Evolutionary conservation across 2,113 vertebrate genomes (phyloP).

Genomic region (Rhinoptilus africanus): DNA sequence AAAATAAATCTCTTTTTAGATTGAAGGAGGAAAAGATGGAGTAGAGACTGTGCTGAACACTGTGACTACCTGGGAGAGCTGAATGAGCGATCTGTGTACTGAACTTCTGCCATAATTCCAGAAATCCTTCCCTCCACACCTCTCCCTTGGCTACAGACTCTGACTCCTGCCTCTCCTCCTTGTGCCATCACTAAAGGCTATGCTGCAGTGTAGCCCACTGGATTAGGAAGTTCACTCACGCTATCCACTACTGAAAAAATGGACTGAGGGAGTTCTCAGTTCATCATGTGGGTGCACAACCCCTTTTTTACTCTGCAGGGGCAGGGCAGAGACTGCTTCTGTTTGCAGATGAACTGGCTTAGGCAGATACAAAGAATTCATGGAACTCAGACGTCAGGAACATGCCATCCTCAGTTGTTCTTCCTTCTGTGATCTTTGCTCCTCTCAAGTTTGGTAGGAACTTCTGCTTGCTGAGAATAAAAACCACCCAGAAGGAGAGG

Average conservation of each 20-base stretch:
- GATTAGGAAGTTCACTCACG: background rate
- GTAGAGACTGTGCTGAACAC: background rate
- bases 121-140: background rate
- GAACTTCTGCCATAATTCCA: background rate
- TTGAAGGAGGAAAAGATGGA: background rate
- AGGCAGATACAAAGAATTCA: background rate
- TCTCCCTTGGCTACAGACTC: background rate
- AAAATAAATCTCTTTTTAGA: background rate
- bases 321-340: background rate
- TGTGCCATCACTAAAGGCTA: background rate
- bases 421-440: background rate
- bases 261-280: background rate
- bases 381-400: background rate
- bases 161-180: background rate
- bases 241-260: background rate
- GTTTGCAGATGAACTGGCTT: background rate
- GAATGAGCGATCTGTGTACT: background rate
- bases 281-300: background rate
- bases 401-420: background rate
- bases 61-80: background rate
- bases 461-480: background rate
- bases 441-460: background rate
- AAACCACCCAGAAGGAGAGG: background rate
- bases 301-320: background rate
- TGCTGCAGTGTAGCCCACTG: background rate